These are phyloP conservation scores for Batillaria attramentaria DNA, from an alignment of 1,140 invertebrate species.

Conservation along the genomic window DNA sequence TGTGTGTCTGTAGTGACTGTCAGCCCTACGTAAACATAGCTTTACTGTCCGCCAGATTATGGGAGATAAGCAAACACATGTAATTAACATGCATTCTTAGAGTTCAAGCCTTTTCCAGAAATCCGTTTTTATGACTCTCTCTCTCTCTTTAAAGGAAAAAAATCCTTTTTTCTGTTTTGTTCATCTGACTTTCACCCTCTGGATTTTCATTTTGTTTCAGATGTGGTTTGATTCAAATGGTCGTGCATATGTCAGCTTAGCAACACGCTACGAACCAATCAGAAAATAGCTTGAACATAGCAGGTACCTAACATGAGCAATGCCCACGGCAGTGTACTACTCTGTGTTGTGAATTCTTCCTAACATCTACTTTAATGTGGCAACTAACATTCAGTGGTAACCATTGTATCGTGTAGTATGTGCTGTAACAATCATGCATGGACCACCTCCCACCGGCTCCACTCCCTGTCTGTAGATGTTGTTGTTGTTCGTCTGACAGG, in stretches of 20 bases:
- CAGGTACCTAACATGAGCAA: conserved; percentile 7
- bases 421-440: too few relatives aligned
- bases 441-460: too few relatives aligned
- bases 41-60: too few relatives aligned
- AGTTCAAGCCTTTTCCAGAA: too few relatives aligned
- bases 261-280: conserved; percentile 59
- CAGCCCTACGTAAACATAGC: too few relatives aligned
- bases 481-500: too few relatives aligned
- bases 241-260: conserved; percentile 63
- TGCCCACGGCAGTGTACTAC: background rate
- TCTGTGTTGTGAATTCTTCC: background rate
- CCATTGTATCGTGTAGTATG: background rate
- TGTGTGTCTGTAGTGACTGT: too few relatives aligned
- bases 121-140: too few relatives aligned
- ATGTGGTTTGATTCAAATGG: conserved; percentile 64
- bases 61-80: too few relatives aligned
- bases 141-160: background rate
- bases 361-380: background rate
- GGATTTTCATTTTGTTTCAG: background rate
- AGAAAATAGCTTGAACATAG: conserved; percentile 25
- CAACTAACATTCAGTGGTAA: background rate
- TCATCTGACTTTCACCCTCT: background rate
- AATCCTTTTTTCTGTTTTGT: background rate
- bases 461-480: too few relatives aligned
- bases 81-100: too few relatives aligned